A percentile compares a stretch with the other conserved stretches of the same genome.
Conservation (phyloP, 2,888 invertebrate species). For the Hirtodrosophila trivittata region DNA sequence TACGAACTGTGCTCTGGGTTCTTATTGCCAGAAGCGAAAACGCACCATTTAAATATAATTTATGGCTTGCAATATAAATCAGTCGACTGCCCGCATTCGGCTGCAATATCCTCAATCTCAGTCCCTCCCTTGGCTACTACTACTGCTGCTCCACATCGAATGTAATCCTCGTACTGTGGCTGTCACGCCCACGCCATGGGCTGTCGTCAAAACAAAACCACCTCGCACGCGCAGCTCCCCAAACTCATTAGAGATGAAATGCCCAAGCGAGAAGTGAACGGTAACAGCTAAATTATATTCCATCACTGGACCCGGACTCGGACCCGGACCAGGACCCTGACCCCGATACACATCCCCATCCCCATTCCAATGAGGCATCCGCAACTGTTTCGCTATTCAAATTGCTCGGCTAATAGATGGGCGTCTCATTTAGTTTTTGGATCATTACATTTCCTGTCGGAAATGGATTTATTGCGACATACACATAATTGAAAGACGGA, state of each 20-base stretch:
- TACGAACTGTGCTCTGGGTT: constrained; percentile 14
- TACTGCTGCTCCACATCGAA: too few species aligned
- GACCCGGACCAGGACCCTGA: neutral
- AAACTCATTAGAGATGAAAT: constrained; percentile 64
- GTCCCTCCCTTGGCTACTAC: constrained; percentile 15
- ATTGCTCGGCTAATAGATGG: constrained; percentile 42
- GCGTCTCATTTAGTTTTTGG: constrained; percentile 25
- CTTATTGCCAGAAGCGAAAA: constrained; percentile 37
- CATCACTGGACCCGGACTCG: neutral
- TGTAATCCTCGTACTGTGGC: constrained; percentile 7
- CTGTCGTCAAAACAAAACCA: constrained; percentile 67
- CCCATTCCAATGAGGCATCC: neutral
- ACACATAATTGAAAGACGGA: constrained; percentile 26
- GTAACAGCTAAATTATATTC: constrained; percentile 58
- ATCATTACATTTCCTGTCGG: constrained; percentile 17
- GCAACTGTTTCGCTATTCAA: constrained; percentile 34
- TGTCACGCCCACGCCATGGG: constrained; percentile 59
- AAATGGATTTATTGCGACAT: constrained; percentile 23
- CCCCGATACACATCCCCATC: neutral
- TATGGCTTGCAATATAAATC: constrained; percentile 66
- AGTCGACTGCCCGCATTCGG: constrained; percentile 51
- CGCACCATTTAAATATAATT: constrained; percentile 71
- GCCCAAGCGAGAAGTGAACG: constrained; percentile 36
- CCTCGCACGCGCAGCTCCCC: constrained; percentile 53
- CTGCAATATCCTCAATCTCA: constrained; percentile 58